Evolutionary conservation across 2,797 vertebrate species (phyloP).

Genomic region (Lateolabrax maculatus): DNA sequence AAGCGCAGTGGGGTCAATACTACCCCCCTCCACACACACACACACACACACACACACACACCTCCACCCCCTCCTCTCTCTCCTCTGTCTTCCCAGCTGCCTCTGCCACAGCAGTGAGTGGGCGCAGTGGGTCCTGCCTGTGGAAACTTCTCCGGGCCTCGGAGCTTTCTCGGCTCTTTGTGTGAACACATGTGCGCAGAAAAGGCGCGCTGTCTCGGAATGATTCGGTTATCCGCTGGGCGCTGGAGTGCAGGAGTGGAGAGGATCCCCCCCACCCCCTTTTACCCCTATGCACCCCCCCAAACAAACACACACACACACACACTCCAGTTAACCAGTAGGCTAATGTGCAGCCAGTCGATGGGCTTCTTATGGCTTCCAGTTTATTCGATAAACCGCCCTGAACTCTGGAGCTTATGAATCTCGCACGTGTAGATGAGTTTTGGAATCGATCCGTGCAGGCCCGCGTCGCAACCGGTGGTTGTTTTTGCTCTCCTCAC

Average conservation of each 20-base stretch:
- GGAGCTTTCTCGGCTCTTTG: conserved; percentile 73
- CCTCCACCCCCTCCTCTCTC: neutral
- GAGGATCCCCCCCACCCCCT: neutral
- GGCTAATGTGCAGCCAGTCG: conserved; percentile 53
- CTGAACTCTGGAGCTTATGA: conserved; percentile 55
- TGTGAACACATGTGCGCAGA: conserved; percentile 73
- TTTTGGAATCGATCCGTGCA: conserved; percentile 66
- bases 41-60: no score
- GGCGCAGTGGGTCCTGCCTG: conserved; percentile 66
- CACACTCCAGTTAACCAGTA: conserved; percentile 32
- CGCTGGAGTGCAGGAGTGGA: conserved; percentile 39
- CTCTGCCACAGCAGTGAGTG: conserved; percentile 67
- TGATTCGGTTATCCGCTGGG: conserved; percentile 70
- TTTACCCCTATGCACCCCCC: neutral
- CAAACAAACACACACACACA: conserved; percentile 9
- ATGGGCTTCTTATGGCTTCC: conserved; percentile 65
- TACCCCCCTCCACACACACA: neutral
- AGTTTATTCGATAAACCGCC: conserved; percentile 72
- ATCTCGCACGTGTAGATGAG: conserved; percentile 48
- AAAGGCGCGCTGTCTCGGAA: conserved; percentile 82
- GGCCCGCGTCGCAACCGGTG: conserved; percentile 65
- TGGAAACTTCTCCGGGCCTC: conserved; percentile 64
- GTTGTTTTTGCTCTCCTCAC: conserved; percentile 38
- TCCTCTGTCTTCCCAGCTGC: conserved; percentile 61
- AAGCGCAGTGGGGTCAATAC: conserved; percentile 64